Evolutionary conservation across 2,888 invertebrate genomes (phyloP), one percentile per base, ranked within the genome.

Genomic region (Sarcophaga variegata): DNA sequence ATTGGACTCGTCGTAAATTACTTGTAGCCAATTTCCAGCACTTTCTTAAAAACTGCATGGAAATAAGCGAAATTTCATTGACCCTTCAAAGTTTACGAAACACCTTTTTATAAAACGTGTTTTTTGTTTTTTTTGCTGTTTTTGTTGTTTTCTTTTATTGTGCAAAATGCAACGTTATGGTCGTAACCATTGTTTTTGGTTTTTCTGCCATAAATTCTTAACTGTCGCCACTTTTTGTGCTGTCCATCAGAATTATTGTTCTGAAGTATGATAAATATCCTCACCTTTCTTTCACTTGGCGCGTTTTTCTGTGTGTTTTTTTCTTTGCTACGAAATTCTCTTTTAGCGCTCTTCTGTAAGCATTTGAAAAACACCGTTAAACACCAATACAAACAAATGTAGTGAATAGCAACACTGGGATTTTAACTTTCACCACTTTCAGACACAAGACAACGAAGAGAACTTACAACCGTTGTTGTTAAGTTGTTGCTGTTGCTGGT

Each of bases 201-300:
- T 5, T 12, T 69, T 37, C 20, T 12, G 45, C 59, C 54, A 72
- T 69, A 79, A 69, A 83, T 79, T 79, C 37, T 25, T 70, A 66
- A 66, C 45, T 74, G 72, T 85, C 77, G 69, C 74, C 74, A 81
- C 77, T 74, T 74, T 25, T 72, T 54, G 17, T 69, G 54, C 12
- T 75, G 62, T 60, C 59, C 74, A 69, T 79, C 71, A 71, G 5
- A 47, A 37, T 66, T 79, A 64, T 75, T 62, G 22, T 45, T 83
- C 27, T 69, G 74, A 54, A 74, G 71, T 75, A 77, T 86, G 72
- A 80, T 80, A 67, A 76, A 86, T 80, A 77, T 25, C 79, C 37
- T 80, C 59, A 83, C 76, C 62, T 76, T 78, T 27, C 49, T 17
- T 49, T 66, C n/a, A 59, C 37, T 25, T 37, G 37, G 37, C 37